Base-by-base conservation (phyloP, 1,140 invertebrate species). In the Temnothorax curvispinosus region DNA sequence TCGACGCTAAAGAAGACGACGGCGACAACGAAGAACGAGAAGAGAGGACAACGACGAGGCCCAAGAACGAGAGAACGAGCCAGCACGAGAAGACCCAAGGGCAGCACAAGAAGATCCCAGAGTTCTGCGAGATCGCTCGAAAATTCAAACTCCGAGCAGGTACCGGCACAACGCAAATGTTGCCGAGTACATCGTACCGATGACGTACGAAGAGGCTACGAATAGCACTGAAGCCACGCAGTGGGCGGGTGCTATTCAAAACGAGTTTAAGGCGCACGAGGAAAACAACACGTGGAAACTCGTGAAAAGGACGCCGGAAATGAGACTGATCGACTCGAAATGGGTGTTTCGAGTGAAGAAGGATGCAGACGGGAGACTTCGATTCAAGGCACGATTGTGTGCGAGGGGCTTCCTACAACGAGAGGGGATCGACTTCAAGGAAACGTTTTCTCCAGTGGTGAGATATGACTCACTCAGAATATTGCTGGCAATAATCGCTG, bases 41-140 rank as follows among this genome's bases (percentile, higher is more conserved):
- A n/a, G n/a, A n/a, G n/a, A n/a, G n/a, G n/a, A n/a, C n/a, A n/a
- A n/a, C n/a, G n/a, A n/a, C n/a, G n/a, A n/a, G n/a, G n/a, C n/a
- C n/a, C n/a, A n/a, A n/a, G n/a, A n/a, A n/a, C n/a, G n/a, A n/a
- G n/a, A n/a, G n/a, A n/a, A n/a, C n/a, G n/a, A 27, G 27, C 27
- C 27, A 27, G 27, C 27, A 27, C 27, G 27, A 27, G 27, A 27
- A 27, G 27, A 27, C 1, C 27, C 27, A 27, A 27, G 27, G 1
- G 27, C 27, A 27, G 27, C 27, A 27, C 27, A 27, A 27, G 27
- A 27, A 27, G 27, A 27, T 27, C 27, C 27, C 0, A 27, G 27
- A 27, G 27, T 44, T 0, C 82, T 90, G 44, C 74, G 7, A 56
- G n/a, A 56, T 21, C 54, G 54, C n/a, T 56, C 54, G n/a, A 56